Percentiles rank a stretch among this genome's conserved stretches.
These are phyloP conservation scores for Steatornis caripensis DNA, from an alignment of 2,113 vertebrate genomes.

Conservation along the genomic window DNA sequence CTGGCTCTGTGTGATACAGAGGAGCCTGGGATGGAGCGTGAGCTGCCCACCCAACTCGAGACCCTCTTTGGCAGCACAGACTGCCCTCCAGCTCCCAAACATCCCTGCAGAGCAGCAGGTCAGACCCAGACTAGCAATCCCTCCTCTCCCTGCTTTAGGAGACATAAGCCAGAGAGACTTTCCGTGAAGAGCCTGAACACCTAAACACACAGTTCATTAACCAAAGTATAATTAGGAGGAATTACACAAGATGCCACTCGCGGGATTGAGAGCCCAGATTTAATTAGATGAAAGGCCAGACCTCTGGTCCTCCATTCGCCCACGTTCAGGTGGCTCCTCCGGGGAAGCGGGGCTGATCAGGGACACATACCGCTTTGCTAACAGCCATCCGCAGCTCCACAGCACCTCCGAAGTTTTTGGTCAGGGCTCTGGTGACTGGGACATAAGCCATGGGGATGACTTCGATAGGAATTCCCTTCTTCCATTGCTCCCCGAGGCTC, in stretches of 20 bases:
- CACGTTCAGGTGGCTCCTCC: fast-evolving
- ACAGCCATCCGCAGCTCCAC: conserved; percentile 90
- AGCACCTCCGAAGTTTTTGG: conserved; percentile 81
- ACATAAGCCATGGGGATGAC: conserved; percentile 96
- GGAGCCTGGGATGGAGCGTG: neutral
- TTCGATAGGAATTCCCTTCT: conserved; percentile 92
- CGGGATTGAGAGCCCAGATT: neutral
- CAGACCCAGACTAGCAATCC: neutral
- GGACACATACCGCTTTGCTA: conserved; percentile 88
- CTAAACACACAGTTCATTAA: neutral
- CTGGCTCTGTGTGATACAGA: neutral
- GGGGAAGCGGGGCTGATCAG: neutral
- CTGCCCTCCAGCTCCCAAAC: neutral
- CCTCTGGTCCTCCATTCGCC: neutral
- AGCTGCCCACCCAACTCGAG: fast-evolving
- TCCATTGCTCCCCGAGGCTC: conserved; percentile 91
- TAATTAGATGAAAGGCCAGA: neutral
- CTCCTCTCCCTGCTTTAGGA: neutral
- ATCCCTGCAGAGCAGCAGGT: neutral
- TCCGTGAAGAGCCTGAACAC: neutral
- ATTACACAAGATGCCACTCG: neutral
- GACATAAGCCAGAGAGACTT: neutral
- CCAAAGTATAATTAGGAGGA: neutral
- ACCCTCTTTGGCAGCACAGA: neutral
- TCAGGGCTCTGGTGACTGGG: conserved; percentile 83